Evolutionary conservation across 2,113 vertebrate species (phyloP).

Genomic region (Hydrolagus affinis): DNA sequence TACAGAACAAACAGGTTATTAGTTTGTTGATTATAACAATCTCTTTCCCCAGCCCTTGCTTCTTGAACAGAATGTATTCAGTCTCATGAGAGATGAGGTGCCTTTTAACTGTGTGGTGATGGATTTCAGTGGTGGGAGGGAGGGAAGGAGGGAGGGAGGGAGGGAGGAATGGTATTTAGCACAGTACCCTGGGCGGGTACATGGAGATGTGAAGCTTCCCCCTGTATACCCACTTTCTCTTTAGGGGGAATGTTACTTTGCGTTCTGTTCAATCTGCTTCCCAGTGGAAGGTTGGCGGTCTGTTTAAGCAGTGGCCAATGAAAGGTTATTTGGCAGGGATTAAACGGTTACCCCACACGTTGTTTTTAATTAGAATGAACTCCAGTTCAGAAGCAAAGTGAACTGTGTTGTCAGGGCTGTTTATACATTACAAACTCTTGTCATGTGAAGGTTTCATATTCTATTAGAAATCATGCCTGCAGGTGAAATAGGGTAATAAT

Average conservation of each 20-base stretch:
- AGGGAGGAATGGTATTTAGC: too few relatives aligned
- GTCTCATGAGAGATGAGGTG: constrained; percentile 5
- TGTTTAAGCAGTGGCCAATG: constrained; percentile 12
- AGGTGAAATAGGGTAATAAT: too few relatives aligned
- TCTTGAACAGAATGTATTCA: constrained; percentile 9
- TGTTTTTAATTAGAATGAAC: constrained; percentile 14
- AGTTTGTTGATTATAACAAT: neutral
- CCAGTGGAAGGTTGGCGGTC: constrained; percentile 9
- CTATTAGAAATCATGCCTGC: too few relatives aligned
- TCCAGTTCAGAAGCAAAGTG: neutral
- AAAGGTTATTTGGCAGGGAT: constrained; percentile 25
- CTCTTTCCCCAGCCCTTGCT: neutral
- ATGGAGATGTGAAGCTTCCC: neutral
- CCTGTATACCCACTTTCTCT: neutral
- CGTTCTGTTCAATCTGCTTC: constrained; percentile 27
- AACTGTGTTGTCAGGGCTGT: too few relatives aligned
- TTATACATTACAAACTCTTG: too few relatives aligned
- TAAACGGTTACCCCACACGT: constrained; percentile 22
- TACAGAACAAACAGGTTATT: constrained; percentile 20
- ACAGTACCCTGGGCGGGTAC: neutral
- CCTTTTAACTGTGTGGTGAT: neutral
- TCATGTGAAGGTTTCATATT: too few relatives aligned
- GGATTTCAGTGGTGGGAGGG: neutral
- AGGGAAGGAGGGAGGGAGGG: too few relatives aligned
- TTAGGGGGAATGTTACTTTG: neutral